A percentile compares a stretch with the other conserved stretches of the same genome.
Conservation (phyloP, 2,797 vertebrate genomes). For the Salmo trutta region DNA sequence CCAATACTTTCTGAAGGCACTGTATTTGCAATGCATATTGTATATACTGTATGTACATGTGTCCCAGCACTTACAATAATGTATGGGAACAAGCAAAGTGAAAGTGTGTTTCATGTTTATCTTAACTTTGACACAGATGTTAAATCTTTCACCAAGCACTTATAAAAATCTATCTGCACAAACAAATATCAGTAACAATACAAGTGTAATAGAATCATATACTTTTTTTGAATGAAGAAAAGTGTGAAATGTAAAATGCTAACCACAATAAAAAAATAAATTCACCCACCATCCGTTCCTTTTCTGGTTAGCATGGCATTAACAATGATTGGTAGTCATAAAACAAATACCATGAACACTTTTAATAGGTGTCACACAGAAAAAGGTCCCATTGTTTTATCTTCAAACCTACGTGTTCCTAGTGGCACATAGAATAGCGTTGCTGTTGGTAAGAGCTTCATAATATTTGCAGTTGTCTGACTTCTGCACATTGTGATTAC, state of each 20-base stretch:
- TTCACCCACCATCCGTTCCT: conserved; percentile 22
- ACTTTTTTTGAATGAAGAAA: conserved; percentile 51
- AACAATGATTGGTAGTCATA: conserved; percentile 52
- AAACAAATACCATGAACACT: conserved; percentile 41
- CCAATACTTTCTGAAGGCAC: too few relatives aligned
- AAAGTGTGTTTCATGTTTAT: neutral
- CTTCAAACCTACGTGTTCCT: conserved; percentile 35
- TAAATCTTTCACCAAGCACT: neutral
- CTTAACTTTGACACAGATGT: neutral
- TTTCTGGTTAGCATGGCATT: conserved; percentile 21
- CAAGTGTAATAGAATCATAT: conserved; percentile 23
- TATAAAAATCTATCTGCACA: conserved; percentile 4
- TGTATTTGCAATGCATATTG: neutral
- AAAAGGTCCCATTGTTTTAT: conserved; percentile 32
- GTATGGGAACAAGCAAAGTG: neutral
- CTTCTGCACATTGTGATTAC: conserved; percentile 14
- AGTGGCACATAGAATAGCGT: conserved; percentile 44
- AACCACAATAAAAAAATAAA: conserved; percentile 39
- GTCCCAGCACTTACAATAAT: neutral
- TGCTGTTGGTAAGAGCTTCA: conserved; percentile 50
- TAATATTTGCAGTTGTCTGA: conserved; percentile 28
- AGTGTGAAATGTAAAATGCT: conserved; percentile 52
- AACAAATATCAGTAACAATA: conserved; percentile 28
- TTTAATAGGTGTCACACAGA: conserved; percentile 43
- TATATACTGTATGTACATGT: neutral